Base-by-base conservation (phyloP, 1,140 invertebrate species). In the Zaprionus capensis region DNA sequence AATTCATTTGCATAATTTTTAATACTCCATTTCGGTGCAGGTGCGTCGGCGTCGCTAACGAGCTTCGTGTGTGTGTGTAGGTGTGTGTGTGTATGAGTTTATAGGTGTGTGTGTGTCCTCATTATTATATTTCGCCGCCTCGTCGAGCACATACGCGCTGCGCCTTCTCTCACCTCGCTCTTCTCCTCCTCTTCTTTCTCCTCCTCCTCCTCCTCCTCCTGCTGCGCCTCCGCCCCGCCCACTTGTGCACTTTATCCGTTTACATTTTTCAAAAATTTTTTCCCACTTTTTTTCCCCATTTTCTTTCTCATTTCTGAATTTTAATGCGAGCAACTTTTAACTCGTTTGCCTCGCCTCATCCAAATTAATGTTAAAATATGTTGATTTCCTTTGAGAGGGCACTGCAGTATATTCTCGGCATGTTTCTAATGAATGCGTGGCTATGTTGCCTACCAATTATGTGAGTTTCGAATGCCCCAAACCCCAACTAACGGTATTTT, bases 1-100 rank as follows among this genome's bases (percentile, higher is more conserved):
- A 88, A 88, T 88, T 88, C 84, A 90, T 88, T 90, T 88, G 84
- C 85, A 88, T 88, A 88, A 88, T 88, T 88, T 88, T 88, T 88
- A 88, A 88, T 88, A 90, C 84, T 85, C 86, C 84, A 88, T 88
- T 88, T 88, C 84, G 77, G 70, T 72, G 81, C 71, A 84, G 81
- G 76, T 81, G 82, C 82, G 80, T 83, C 80, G 71, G 61, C 80
- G 71, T 67, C 73, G 71, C 84, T 83, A 88, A 88, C 84, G 84
- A 84, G 74, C 67, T 75, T 76, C 46, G 78, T 61, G 80, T 69
- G 76, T 63, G 57, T 65, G 51, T 56, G 63, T 56, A 26, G 38
- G 26, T 46, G 56, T 67, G 76, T 66, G 70, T 64, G 53, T 63
- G 38, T 49, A 17, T 34, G 66, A 68, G 68, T 57, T 22, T 51